phyloP scores from a whole-genome alignment of 2,113 vertebrate genomes.

The Zootoca vivipara region DNA sequence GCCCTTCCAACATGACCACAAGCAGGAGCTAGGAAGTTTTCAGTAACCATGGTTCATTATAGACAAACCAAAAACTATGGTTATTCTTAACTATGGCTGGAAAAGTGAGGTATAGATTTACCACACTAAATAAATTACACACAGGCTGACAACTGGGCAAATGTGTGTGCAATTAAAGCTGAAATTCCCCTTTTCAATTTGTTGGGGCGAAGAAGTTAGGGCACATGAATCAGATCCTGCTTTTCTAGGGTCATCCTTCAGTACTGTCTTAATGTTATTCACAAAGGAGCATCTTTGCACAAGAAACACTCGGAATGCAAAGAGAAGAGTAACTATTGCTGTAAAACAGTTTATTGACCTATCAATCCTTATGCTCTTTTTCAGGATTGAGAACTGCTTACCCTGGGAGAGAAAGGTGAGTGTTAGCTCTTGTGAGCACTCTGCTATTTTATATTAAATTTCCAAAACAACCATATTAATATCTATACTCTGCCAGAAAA shows the following conservation, averaged over 20 bases:
- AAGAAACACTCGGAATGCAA: neutral
- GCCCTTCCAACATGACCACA: too few relatives aligned
- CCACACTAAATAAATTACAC: neutral
- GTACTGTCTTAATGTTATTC: neutral
- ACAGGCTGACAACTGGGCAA: neutral
- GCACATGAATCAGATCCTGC: neutral
- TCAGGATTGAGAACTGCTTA: neutral
- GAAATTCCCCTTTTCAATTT: neutral
- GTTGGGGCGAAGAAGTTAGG: neutral
- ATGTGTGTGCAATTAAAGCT: neutral
- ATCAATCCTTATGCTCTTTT: neutral
- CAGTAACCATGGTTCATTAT: too few relatives aligned
- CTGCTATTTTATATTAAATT: neutral
- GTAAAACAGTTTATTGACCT: neutral
- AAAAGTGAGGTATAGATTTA: neutral
- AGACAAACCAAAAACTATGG: too few relatives aligned
- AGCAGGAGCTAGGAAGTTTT: too few relatives aligned
- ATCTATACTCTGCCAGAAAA: conserved; percentile 4
- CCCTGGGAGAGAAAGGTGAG: neutral
- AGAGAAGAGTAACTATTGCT: neutral
- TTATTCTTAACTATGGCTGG: too few relatives aligned
- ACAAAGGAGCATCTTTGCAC: neutral
- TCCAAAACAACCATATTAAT: conserved; percentile 12
- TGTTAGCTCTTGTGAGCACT: neutral
- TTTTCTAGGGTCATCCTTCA: neutral